Evolutionary conservation across 2,888 invertebrate genomes (phyloP), one percentile per base, ranked within the genome.

Genomic region (Callinectes sapidus): DNA sequence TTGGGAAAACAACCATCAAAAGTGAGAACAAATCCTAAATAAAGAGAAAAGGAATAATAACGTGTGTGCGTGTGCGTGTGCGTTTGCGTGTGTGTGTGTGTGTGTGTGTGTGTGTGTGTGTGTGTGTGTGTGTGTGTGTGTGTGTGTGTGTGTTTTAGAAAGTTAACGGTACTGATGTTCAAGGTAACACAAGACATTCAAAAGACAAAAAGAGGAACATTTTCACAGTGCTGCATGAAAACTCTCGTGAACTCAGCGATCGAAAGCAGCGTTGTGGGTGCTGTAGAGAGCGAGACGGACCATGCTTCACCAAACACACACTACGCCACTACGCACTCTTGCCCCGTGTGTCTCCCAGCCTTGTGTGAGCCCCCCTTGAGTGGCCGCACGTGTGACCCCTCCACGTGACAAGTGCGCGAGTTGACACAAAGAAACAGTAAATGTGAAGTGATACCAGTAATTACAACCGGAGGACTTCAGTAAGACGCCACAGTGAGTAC

Each of bases 71-170:
- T 61, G 61, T 61, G 61, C 18, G 61, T 61, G 61, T 61, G 61
- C 18, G 61, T 61, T 16, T 61, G 61, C 18, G 61, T 61, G 61
- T 61, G 61, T 61, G 61, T 61, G 61, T 61, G 61, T 61, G 61
- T 61, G 61, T 61, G 61, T 61, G 61, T 61, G 61, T 61, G 61
- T 61, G 61, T 61, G 61, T 61, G 61, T 61, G 61, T 61, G 61
- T 61, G 18, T 61, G 61, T 61, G 61, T 61, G 61, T 61, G 61
- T 61, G 61, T 61, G 61, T 16, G 61, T 16, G 61, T 16, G 61
- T 61, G 61, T 16, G 18, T 61, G 61, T 61, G 18, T 23, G 71
- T 71, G 10, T 71, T 18, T 71, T 23, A 61, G 23, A 18, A 61
- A 18, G 18, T 71, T 71, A n/a, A 23, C 61, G 61, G 16, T 6